Evolutionary conservation across 2,888 invertebrate species (phyloP).

Genomic region (Theretra japonica): DNA sequence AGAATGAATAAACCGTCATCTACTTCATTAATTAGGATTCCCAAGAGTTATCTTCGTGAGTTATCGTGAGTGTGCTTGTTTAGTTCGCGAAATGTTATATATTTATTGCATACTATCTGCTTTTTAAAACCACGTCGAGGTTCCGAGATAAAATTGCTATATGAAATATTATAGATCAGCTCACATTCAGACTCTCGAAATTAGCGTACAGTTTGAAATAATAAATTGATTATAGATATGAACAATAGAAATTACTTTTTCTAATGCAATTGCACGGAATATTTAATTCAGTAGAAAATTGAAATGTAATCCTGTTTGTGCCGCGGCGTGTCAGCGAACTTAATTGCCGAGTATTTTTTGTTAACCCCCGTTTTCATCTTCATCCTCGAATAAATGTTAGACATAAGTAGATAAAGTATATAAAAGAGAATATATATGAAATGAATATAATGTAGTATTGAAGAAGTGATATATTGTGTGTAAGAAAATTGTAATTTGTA

Average conservation of each 20-base stretch:
- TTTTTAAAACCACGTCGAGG: constrained; percentile 16
- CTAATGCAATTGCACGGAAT: background rate
- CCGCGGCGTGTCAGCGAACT: constrained; percentile 15
- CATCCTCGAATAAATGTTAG: constrained; percentile 27
- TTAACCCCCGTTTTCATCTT: constrained; percentile 27
- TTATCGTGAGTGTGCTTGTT: constrained; percentile 15
- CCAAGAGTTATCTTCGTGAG: constrained; percentile 10
- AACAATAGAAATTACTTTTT: background rate
- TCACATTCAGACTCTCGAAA: background rate
- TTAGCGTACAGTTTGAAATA: background rate
- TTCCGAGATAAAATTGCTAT: background rate
- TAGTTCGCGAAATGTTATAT: background rate
- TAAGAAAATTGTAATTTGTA: too few species aligned
- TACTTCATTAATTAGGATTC: constrained; percentile 31
- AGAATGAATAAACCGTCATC: constrained; percentile 22
- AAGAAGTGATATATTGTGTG: background rate
- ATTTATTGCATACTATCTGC: constrained; percentile 23
- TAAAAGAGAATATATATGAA: background rate
- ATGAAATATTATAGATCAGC: too few species aligned
- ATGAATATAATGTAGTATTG: background rate
- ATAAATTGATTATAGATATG: background rate
- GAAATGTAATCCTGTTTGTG: background rate
- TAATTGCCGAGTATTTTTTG: constrained; percentile 16
- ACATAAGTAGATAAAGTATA: constrained; percentile 5
- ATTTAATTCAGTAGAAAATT: background rate